Conservation (phyloP, 2,113 vertebrate genomes). For the Ceratotherium simum region DNA sequence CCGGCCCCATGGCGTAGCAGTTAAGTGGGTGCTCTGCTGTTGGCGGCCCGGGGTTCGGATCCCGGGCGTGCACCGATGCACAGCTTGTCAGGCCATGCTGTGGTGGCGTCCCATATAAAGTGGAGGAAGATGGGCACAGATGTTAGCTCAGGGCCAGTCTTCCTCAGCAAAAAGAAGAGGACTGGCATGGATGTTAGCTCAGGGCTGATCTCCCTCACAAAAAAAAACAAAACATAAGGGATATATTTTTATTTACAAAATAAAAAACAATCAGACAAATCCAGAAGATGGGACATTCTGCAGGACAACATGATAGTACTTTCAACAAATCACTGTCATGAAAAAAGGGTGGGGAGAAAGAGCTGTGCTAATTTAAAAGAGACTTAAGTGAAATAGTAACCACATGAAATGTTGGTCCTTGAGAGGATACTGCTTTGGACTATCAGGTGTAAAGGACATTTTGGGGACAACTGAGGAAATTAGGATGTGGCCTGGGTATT, state of each 20-base stretch:
- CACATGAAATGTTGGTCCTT: not conserved
- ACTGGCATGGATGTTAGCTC: too few relatives aligned
- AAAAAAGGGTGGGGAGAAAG: not conserved
- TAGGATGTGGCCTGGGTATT: not conserved
- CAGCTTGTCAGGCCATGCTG: too few relatives aligned
- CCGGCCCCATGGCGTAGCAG: too few relatives aligned
- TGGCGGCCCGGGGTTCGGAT: too few relatives aligned
- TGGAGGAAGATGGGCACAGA: too few relatives aligned
- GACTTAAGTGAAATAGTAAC: not conserved
- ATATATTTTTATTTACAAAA: not conserved
- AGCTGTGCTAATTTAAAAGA: not conserved
- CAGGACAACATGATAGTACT: not conserved
- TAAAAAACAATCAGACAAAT: not conserved
- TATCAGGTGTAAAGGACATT: not conserved
- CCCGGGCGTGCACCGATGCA: too few relatives aligned
- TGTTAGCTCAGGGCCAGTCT: too few relatives aligned
- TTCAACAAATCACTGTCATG: not conserved
- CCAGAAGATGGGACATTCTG: not conserved
- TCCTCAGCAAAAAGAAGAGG: too few relatives aligned
- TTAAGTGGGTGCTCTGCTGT: too few relatives aligned
- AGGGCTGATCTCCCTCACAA: too few relatives aligned
- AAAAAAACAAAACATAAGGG: not conserved
- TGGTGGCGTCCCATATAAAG: too few relatives aligned
- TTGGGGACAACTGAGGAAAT: not conserved
- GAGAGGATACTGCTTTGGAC: not conserved